phyloP scores from a whole-genome alignment of 2,113 vertebrate species.

The Phylloscopus trochiloides region DNA sequence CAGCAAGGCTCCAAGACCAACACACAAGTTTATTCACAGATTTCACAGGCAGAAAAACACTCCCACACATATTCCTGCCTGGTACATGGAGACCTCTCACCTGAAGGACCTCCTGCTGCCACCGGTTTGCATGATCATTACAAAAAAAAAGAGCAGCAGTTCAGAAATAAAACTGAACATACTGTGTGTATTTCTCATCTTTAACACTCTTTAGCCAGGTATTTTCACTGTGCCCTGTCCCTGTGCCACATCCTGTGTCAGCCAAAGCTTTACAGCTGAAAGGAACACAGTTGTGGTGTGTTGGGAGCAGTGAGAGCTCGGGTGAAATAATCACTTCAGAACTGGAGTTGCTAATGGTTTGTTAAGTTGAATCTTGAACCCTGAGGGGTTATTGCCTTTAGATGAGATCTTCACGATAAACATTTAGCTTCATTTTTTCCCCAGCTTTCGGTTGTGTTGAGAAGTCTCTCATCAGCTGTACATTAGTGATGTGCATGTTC shows the following conservation, averaged over 20 bases:
- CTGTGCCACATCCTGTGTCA: not conserved
- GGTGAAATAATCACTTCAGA: not conserved
- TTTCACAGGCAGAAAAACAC: not conserved
- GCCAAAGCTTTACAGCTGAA: not conserved
- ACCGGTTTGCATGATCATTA: rapidly evolving
- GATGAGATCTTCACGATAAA: not conserved
- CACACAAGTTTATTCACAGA: not conserved
- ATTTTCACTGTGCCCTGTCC: not conserved
- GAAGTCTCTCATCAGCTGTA: not conserved
- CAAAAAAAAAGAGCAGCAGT: not conserved
- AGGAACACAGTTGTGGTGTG: not conserved
- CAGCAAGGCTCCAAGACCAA: not conserved
- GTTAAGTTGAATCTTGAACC: not conserved
- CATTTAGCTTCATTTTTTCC: conserved; percentile 2
- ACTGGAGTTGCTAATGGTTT: not conserved
- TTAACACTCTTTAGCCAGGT: not conserved
- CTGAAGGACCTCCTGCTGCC: not conserved
- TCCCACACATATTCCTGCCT: rapidly evolving
- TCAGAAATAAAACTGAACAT: not conserved
- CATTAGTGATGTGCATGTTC: not conserved
- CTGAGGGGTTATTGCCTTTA: conserved; percentile 1
- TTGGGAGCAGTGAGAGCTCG: not conserved
- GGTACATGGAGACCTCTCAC: not conserved
- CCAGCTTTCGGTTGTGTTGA: not conserved
- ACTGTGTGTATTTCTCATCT: not conserved